Evolutionary conservation across 1,140 invertebrate species (phyloP), one percentile per base, ranked within the genome.

Genomic region (Aphis gossypii): DNA sequence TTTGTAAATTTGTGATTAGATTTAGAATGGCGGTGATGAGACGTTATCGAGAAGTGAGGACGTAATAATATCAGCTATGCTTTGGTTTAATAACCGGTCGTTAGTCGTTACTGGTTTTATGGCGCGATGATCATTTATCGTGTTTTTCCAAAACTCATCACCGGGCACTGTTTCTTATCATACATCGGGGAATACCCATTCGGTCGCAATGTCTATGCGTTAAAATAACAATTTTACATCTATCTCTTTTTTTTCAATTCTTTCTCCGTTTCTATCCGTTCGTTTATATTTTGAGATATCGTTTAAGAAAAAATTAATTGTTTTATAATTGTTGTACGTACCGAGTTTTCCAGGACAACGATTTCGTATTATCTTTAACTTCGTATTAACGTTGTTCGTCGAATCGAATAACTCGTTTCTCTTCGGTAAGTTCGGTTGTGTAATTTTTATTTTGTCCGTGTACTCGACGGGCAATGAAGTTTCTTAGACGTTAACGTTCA

Each of bases 321-420:
- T 84, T 41, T 25, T 25, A 23, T 84, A 84, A 84, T 41, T 83
- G 11, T 41, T 84, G 8, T 51, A 51, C 48, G 4, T n/a, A 84
- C 38, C 38, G 21, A 84, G 38, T 84, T 84, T 84, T 84, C 83
- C 83, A 84, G 83, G 38, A 84, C 60, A 76, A 76, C 60, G 60
- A 35, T n/a, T 76, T 76, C 60, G 60, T 76, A 4, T 76, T 76
- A 76, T 76, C 48, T 51, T 51, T 18, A 51, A 20, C 38, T 41
- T 41, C 38, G 38, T 41, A 41, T 41, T 41, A 41, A 2, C 60
- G 60, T 14, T n/a, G 60, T 76, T 76, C 60, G n/a, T n/a, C 30
- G 60, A n/a, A 76, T 41, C 38, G 38, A 41, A 41, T 76, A 5
- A 14, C n/a, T 76, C 30, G n/a, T 76, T 76, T 76, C n/a, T 76